These are phyloP conservation scores for Pandemis heparana DNA, from an alignment of 2,888 invertebrate genomes.

Conservation along the genomic window DNA sequence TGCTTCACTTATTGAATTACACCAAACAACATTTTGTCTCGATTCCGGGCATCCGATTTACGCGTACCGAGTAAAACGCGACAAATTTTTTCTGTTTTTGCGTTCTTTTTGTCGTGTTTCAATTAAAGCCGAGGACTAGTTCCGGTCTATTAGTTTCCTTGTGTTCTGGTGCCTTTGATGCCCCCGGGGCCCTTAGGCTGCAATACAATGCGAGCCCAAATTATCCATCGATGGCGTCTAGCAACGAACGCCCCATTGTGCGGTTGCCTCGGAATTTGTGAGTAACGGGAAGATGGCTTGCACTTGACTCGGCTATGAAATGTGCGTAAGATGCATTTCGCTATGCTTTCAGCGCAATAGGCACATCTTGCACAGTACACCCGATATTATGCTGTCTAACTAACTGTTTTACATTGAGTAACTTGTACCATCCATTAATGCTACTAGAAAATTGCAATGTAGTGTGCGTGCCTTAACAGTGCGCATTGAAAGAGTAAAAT, in stretches of 20 bases:
- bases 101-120: slow-evolving; percentile 62
- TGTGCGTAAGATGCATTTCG: slow-evolving; percentile 71
- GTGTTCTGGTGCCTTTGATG: slow-evolving; percentile 60
- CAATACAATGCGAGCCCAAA: slow-evolving; percentile 71
- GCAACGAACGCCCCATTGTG: slow-evolving; percentile 68
- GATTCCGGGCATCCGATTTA: slow-evolving; percentile 49
- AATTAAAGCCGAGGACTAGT: slow-evolving; percentile 67
- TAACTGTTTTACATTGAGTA: slow-evolving; percentile 34
- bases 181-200: slow-evolving; percentile 60
- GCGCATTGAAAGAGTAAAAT: slow-evolving; percentile 9
- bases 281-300: slow-evolving; percentile 73
- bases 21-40: slow-evolving; percentile 51
- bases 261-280: slow-evolving; percentile 69
- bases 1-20: slow-evolving; percentile 57
- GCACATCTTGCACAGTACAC: slow-evolving; percentile 25
- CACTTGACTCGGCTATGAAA: slow-evolving; percentile 61
- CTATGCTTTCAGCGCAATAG: slow-evolving; percentile 54
- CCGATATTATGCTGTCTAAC: slow-evolving; percentile 37
- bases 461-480: slow-evolving; percentile 29
- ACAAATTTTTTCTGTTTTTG: slow-evolving; percentile 64
- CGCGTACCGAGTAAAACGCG: slow-evolving; percentile 56
- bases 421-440: slow-evolving; percentile 27
- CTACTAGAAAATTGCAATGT: slow-evolving; percentile 35
- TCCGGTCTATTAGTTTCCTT: slow-evolving; percentile 61
- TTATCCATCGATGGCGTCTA: slow-evolving; percentile 68